Percentiles rank a stretch among this genome's conserved stretches.
Evolutionary conservation across 2,113 vertebrate genomes (phyloP).

Genomic region (Panthera uncia): DNA sequence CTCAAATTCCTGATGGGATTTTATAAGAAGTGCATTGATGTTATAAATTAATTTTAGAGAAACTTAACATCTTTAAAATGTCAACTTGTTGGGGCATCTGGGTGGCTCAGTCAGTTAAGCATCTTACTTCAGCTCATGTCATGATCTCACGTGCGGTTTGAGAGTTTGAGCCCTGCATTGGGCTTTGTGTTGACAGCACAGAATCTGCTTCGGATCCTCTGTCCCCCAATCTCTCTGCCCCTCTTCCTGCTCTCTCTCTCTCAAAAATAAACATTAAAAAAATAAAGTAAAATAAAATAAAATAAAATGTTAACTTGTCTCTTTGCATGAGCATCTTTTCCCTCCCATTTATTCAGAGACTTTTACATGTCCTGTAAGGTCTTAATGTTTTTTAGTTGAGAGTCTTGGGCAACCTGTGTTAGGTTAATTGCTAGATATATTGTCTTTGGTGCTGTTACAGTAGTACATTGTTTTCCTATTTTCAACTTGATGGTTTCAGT

Average conservation of each 20-base stretch:
- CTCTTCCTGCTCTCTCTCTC: too few species aligned
- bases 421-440: neutral
- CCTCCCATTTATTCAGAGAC: neutral
- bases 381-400: neutral
- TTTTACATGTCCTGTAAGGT: neutral
- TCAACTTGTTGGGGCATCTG: neutral
- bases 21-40: neutral
- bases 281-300: too few species aligned
- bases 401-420: neutral
- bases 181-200: too few species aligned
- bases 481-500: neutral
- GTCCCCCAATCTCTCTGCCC: too few species aligned
- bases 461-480: neutral
- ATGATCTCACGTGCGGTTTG: too few species aligned
- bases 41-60: slow-evolving; percentile 7
- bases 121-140: too few species aligned
- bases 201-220: too few species aligned
- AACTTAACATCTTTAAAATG: neutral
- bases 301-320: neutral
- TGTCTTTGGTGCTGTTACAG: neutral
- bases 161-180: too few species aligned
- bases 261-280: too few species aligned
- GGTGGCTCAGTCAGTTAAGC: too few species aligned
- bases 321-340: neutral
- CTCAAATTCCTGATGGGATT: neutral